Evolutionary conservation across 2,888 invertebrate species (phyloP).

Genomic region (Drosophila quasianomalipes): DNA sequence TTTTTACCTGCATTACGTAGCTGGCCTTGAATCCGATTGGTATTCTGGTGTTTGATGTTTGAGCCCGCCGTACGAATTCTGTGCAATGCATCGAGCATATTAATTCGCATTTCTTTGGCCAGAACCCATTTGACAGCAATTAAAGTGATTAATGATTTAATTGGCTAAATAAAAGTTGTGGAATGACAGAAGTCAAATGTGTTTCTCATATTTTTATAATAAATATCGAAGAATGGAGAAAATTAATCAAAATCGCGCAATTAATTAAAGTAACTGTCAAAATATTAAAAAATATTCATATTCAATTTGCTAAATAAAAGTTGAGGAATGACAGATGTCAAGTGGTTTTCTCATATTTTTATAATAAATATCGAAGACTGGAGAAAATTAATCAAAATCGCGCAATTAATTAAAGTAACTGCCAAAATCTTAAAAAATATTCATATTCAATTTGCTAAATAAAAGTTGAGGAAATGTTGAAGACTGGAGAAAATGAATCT

Average conservation of each 20-base stretch:
- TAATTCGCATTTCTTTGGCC: constrained; percentile 52
- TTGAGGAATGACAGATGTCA: background rate
- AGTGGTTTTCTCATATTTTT: background rate
- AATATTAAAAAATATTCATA: background rate
- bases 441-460: background rate
- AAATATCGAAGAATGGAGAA: background rate
- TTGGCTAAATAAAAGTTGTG: constrained; percentile 15
- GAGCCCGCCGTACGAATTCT: constrained; percentile 34
- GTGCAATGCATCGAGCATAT: constrained; percentile 66
- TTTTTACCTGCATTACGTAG: constrained; percentile 15
- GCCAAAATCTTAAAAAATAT: background rate
- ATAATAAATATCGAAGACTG: background rate
- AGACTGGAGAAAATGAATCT: background rate
- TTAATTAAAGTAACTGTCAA: background rate
- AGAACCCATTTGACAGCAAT: constrained; percentile 48
- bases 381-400: background rate
- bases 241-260: background rate
- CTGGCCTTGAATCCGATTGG: constrained; percentile 67
- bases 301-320: background rate
- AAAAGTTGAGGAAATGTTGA: background rate
- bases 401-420: background rate
- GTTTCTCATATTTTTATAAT: background rate
- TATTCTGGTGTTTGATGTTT: constrained; percentile 29
- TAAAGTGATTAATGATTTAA: constrained; percentile 56
- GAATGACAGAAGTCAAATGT: background rate